Base-by-base conservation (phyloP, 2,113 vertebrate species). In the Columba janthina region DNA sequence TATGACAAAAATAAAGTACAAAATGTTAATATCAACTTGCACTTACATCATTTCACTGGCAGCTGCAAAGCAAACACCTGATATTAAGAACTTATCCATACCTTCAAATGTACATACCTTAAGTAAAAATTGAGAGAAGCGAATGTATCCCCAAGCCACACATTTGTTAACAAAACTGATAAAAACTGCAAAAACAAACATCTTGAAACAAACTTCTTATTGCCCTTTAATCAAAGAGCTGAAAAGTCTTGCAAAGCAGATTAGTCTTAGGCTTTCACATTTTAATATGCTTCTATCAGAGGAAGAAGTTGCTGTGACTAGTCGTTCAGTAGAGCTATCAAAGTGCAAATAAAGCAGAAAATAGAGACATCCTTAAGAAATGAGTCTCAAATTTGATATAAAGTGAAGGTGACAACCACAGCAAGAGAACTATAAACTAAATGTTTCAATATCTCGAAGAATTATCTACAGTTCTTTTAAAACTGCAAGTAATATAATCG, bases 301-400 rank as follows among this genome's bases (percentile, higher is more conserved):
- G 78, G 40, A 72, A 83, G 89, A 76, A 88, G 93, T 82, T 77
- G 80, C 94, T 84, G 56, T 42, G 94, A 94, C 93, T 96, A 88
- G 95, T 93, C 66, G 69, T 91, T 95, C 96, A 93, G 85, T 32
- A 64, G 72, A 96, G 96, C 95, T 94, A 96, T 96, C 97, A 96
- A 67, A 46, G 95, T 96, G 97, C 97, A 97, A 97, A 98, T 97
- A 98, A 97, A 97, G 97, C 98, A 97, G 97, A 97, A 98, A 97
- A 98, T 96, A 98, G 95, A 98, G 97, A 98, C 97, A 97, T 98
- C 96, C 96, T 97, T 92, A 96, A 92, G 96, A 97, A 97, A 97
- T 64, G 91, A 97, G 96, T 44, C 94, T 97, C 88, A 94, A 90
- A 97, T 95, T 95, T 97, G 97, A 97, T 91, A 78, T 5, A 95